phyloP scores from a whole-genome alignment of 2,113 vertebrate species.

The Dromiciops gliroides region DNA sequence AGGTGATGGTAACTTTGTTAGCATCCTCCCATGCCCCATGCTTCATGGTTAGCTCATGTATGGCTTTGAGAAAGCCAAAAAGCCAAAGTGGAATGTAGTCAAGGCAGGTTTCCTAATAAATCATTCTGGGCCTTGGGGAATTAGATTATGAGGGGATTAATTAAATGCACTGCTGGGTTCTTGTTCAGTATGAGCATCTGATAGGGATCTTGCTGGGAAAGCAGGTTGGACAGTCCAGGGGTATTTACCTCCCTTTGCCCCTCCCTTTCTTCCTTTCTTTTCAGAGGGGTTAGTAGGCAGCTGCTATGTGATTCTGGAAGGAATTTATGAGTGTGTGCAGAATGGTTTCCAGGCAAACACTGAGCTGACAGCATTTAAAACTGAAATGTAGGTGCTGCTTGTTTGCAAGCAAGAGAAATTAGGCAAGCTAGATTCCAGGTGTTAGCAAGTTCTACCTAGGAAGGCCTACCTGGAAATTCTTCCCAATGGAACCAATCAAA shows the following conservation, averaged over 20 bases:
- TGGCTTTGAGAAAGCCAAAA: conserved; percentile 19
- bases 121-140: background rate
- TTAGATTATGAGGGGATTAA: background rate
- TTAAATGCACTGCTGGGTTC: background rate
- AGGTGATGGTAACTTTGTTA: accelerated
- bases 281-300: conserved; percentile 28
- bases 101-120: background rate
- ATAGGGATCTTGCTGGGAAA: background rate
- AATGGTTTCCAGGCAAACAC: conserved; percentile 45
- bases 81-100: background rate
- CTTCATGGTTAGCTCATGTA: background rate
- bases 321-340: conserved; percentile 29
- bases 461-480: conserved; percentile 23
- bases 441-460: conserved; percentile 29
- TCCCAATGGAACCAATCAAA: background rate
- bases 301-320: background rate
- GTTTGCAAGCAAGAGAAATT: conserved; percentile 34
- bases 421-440: conserved; percentile 66
- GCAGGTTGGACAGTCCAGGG: background rate
- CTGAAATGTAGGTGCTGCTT: conserved; percentile 1
- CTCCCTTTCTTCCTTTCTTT: background rate
- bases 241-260: background rate
- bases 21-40: background rate
- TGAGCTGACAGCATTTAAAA: conserved; percentile 50
- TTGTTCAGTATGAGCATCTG: background rate